Conservation (phyloP, 2,797 vertebrate genomes). For the Sorex maritimensis region DNA sequence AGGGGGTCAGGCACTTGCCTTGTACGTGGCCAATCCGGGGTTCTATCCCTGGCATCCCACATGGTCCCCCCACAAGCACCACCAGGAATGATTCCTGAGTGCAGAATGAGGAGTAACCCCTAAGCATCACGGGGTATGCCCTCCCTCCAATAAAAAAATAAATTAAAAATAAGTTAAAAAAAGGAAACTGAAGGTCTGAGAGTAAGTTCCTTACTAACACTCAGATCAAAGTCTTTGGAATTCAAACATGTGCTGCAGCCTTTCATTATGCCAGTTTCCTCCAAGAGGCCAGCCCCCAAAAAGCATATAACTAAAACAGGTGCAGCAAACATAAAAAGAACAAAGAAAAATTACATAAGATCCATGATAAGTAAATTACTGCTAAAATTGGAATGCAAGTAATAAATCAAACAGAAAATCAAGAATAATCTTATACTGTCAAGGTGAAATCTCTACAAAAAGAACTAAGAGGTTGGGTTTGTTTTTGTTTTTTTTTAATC, state of each 20-base stretch:
- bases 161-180: neutral
- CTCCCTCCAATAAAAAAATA: no score
- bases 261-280: slow-evolving; percentile 50
- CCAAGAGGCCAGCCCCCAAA: slow-evolving; percentile 43
- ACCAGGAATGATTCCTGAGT: no score
- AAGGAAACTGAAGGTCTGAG: slow-evolving; percentile 63
- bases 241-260: slow-evolving; percentile 56
- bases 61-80: no score
- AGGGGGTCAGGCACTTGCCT: no score
- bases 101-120: no score
- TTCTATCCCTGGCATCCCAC: no score
- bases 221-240: slow-evolving; percentile 44
- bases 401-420: neutral
- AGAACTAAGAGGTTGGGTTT: slow-evolving; percentile 8
- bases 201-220: slow-evolving; percentile 54
- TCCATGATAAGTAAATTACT: neutral
- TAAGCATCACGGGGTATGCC: no score
- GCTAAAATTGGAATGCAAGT: slow-evolving; percentile 17
- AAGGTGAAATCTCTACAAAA: neutral
- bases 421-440: slow-evolving; percentile 17
- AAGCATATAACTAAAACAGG: slow-evolving; percentile 22
- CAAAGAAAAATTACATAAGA: slow-evolving; percentile 24
- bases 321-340: slow-evolving; percentile 17
- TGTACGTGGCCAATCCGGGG: no score
- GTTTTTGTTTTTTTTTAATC: neutral